These are phyloP conservation scores for Grus americana DNA, from an alignment of 2,113 vertebrate genomes.

Conservation along the genomic window DNA sequence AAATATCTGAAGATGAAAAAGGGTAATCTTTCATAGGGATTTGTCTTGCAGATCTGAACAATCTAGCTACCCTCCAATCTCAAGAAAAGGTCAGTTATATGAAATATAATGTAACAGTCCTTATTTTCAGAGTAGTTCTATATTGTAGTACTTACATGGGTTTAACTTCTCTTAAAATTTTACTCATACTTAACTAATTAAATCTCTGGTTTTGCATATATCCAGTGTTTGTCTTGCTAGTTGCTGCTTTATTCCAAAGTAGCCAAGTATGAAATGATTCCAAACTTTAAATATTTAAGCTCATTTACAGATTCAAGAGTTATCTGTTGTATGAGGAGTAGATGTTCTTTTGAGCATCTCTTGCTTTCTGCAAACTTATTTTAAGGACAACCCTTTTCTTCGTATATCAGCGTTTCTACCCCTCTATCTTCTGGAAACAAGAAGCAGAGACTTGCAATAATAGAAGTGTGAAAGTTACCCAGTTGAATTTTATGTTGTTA, in stretches of 20 bases:
- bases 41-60: not conserved
- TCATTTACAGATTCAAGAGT: not conserved
- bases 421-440: not conserved
- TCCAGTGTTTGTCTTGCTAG: not conserved
- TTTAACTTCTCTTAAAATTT: not conserved
- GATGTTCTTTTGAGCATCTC: not conserved
- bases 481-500: not conserved
- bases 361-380: not conserved
- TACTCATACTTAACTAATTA: not conserved
- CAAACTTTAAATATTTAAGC: not conserved
- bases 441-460: not conserved
- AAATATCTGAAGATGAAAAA: not conserved
- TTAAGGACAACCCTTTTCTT: not conserved
- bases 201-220: not conserved
- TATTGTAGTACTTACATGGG: not conserved
- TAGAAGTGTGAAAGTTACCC: not conserved
- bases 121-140: not conserved
- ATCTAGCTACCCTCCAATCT: not conserved
- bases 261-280: not conserved
- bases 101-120: not conserved
- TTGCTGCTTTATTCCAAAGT: not conserved
- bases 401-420: not conserved
- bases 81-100: not conserved
- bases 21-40: not conserved
- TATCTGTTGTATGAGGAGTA: not conserved